Percentiles rank a stretch among this genome's conserved stretches.
phyloP scores from a whole-genome alignment of 92 coral and sea anemone species.

The Meandrina meandrites region DNA sequence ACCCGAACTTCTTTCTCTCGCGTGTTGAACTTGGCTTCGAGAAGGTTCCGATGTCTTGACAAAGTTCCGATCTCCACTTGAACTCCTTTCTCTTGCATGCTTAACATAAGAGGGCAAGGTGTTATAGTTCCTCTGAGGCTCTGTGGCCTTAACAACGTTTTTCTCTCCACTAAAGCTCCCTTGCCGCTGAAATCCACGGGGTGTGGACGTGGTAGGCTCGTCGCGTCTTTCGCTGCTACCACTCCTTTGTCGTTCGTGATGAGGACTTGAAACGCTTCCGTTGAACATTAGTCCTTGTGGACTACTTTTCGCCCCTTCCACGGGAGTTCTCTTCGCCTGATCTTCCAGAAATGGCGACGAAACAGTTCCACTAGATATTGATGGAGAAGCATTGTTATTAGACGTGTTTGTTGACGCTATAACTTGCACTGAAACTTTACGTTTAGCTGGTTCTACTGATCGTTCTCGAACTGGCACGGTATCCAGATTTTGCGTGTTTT shows the following conservation, averaged over 20 bases:
- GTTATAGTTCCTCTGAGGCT: slow-evolving; percentile 7
- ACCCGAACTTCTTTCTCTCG: slow-evolving; percentile 28
- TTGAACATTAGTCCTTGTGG: slow-evolving; percentile 3
- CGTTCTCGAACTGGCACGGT: slow-evolving; percentile 40
- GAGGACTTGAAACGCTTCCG: neutral
- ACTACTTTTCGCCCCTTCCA: slow-evolving; percentile 1
- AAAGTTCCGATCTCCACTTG: slow-evolving; percentile 12
- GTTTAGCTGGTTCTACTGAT: slow-evolving; percentile 15
- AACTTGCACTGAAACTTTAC: slow-evolving; percentile 20
- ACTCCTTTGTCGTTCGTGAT: slow-evolving; percentile 22
- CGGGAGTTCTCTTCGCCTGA: slow-evolving; percentile 6
- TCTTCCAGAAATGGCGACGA: slow-evolving; percentile 12
- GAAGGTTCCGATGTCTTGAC: neutral
- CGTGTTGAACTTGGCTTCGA: slow-evolving; percentile 22
- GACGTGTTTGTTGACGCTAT: neutral
- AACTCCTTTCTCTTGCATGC: slow-evolving; percentile 31
- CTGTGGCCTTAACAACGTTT: neutral
- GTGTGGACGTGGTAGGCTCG: neutral
- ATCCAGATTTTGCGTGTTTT: slow-evolving; percentile 12
- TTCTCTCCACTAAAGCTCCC: slow-evolving; percentile 31
- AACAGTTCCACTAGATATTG: neutral
- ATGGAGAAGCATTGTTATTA: neutral
- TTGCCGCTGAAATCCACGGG: slow-evolving; percentile 29
- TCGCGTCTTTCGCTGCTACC: slow-evolving; percentile 17
- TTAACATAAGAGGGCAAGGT: slow-evolving; percentile 12